Evolutionary conservation across 2,797 vertebrate species (phyloP), one percentile per base, ranked within the genome.

Genomic region (Artibeus jamaicensis): DNA sequence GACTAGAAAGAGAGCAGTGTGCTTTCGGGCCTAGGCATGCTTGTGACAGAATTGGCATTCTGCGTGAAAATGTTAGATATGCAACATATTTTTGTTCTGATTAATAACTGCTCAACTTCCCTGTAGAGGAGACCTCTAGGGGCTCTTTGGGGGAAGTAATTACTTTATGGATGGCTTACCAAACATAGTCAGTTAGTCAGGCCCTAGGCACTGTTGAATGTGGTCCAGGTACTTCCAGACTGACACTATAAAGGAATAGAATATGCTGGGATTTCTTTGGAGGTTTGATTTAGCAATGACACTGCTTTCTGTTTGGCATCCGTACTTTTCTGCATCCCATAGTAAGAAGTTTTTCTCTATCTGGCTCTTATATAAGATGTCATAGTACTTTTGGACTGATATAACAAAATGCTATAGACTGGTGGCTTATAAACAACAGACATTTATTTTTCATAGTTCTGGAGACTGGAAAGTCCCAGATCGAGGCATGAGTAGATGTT

Each of bases 1-100:
- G 76, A 96, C 81, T 94, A 32, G 89, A 96, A 95, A 78, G 53
- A 95, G 32, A 93, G 44, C 44, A 65, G 46, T 85, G 18, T 57
- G 34, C 26, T 89, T 93, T 83, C 79, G 55, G 39, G 68, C 5
- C 39, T 74, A 78, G 68, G 32, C 68, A 91, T 70, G 42, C 42
- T 37, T 0, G 0, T 71, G 34, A 77, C 48, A 92, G 59, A 91
- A 84, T 57, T 93, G 83, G 50, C 67, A 46, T 93, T 95, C 37
- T 82, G 4, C 89, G 71, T 50, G 83, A 81, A 91, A 93, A 86
- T 67, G 11, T 79, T 57, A 78, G 37, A 24, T 71, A 39, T 81
- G 42, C 87, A 67, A 84, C n/a, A 37, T 55, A 39, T 22, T 93
- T 55, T 86, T 92, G 37, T 32, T 90, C 37, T 6, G 18, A 65